Evolutionary conservation across 1,140 invertebrate genomes (phyloP), one percentile per base, ranked within the genome.

Genomic region (Sitobion miscanthi): DNA sequence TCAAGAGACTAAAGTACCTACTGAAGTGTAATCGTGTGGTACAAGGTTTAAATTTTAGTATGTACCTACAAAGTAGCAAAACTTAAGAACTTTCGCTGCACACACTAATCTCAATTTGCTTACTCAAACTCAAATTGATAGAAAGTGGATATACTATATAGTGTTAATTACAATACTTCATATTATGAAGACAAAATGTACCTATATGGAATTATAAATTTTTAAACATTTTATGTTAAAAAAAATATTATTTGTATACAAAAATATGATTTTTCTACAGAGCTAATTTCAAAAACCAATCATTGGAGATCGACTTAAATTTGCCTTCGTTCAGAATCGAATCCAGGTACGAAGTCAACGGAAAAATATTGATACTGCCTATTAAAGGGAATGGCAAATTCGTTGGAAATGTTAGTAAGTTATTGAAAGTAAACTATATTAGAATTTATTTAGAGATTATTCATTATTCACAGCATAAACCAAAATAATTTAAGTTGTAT

Each of bases 321-420:
- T 94, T 94, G 21, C 94, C 93, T 25, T 62, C 20, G 6, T 57
- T 94, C 52, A 94, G 42, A 86, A 92, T 94, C n/a, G 87, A 86
- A 42, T 93, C 89, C 20, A 90, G 90, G 35, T 94, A 94, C 49
- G 93, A 93, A 30, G 85, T 94, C n/a, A 90, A 94, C 77, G 94
- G 94, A 6, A 89, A 94, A 93, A 90, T 94, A 23, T 88, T 94
- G 21, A 54, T 94, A 14, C 45, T 94, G 20, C 94, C 94, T 35
- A 94, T 94, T 45, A 93, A 83, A 89, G 94, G 94, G 30, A 94
- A 94, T 52, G 94, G 94, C 4, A 93, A 94, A 62, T 93, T 87
- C 62, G 82, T 52, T 87, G 94, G 94, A 90, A 94, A 94, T 91
- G 93, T 94, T 30, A 93, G 94, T 94, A 93, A 94, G 94, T 94